phyloP scores from a whole-genome alignment of 2,888 invertebrate species.

The Nineta flava region DNA sequence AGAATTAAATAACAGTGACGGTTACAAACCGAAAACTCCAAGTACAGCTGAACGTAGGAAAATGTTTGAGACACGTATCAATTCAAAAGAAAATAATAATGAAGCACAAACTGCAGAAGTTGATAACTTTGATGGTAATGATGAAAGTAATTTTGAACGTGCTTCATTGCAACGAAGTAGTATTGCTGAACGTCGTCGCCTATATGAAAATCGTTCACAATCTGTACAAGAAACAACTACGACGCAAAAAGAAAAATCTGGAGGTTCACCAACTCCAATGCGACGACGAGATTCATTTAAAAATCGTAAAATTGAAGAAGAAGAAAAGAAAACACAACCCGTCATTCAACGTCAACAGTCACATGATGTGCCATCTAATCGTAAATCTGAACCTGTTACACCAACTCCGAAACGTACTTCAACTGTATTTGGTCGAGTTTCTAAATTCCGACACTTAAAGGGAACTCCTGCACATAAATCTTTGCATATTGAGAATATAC shows the following conservation, averaged over 20 bases:
- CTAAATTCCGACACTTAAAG: slow-evolving; percentile 85
- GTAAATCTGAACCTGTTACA: slow-evolving; percentile 28
- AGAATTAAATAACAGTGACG: slow-evolving; percentile 43
- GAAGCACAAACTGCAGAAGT: slow-evolving; percentile 14
- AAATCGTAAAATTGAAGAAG: slow-evolving; percentile 40
- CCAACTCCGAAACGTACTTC: slow-evolving; percentile 69
- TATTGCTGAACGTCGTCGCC: slow-evolving; percentile 59
- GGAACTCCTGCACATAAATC: slow-evolving; percentile 83
- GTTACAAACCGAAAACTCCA: slow-evolving; percentile 55
- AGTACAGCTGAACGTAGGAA: slow-evolving; percentile 68
- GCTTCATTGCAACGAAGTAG: slow-evolving; percentile 48
- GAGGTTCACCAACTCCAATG: slow-evolving; percentile 53
- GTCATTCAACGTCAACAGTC: slow-evolving; percentile 32
- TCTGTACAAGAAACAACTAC: slow-evolving; percentile 38
- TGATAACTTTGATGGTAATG: slow-evolving; percentile 31
- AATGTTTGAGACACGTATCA: slow-evolving; percentile 40
- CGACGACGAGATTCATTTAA: slow-evolving; percentile 56
- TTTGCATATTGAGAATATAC: slow-evolving; percentile 79
- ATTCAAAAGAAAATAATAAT: slow-evolving; percentile 24
- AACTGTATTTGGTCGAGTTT: slow-evolving; percentile 77
- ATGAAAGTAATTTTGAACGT: slow-evolving; percentile 36
- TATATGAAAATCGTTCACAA: slow-evolving; percentile 61
- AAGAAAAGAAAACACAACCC: slow-evolving; percentile 27
- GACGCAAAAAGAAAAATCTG: slow-evolving; percentile 41
- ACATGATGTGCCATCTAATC: slow-evolving; percentile 27